Base-by-base conservation (phyloP, 2,888 invertebrate genomes). In the Steinernema scapterisci region DNA sequence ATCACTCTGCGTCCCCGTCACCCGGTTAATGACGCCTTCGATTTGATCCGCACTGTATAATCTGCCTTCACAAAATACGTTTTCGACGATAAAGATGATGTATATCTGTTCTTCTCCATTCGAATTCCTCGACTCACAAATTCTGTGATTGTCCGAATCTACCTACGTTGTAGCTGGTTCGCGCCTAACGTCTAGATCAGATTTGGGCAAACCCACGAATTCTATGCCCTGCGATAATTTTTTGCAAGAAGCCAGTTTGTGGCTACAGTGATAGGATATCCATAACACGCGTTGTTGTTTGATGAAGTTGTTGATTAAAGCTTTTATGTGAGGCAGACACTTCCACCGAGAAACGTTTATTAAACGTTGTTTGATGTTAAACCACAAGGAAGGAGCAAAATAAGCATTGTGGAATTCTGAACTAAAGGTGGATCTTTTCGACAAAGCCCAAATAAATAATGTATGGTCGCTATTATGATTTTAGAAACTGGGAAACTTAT, bases 11-110 rank as follows among this genome's bases (percentile, higher is more conserved):
- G 38, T 38, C 25, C 25, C 16, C 27, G 27, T 63, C 63, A 9
- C 63, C 63, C 63, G 38, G 63, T 31, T 63, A 25, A 27, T 31
- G 38, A 16, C 63, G 63, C 31, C 63, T 63, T 63, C 31, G 63
- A 63, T 63, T 63, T 31, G 63, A 63, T 27, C 63, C 25, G 27
- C 23, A 31, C 16, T 63, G 63, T 63, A 63, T 63, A 25, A 63
- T 63, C 63, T 63, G 63, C 63, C 63, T 27, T 63, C 16, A 38
- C 38, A 25, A 63, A 31, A 63, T 63, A 38, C 27, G 63, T 63
- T 63, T 63, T 27, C 25, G 38, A 11, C 63, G 27, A 63, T 63
- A 63, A 63, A 63, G 11, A 38, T 63, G 31, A 63, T 63, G 63
- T 63, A 63, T 63, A 63, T 63, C 63, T 63, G 63, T 31, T 63